Evolutionary conservation across 2,888 invertebrate species (phyloP), one percentile per base, ranked within the genome.

Genomic region (Drosophila meridiana): DNA sequence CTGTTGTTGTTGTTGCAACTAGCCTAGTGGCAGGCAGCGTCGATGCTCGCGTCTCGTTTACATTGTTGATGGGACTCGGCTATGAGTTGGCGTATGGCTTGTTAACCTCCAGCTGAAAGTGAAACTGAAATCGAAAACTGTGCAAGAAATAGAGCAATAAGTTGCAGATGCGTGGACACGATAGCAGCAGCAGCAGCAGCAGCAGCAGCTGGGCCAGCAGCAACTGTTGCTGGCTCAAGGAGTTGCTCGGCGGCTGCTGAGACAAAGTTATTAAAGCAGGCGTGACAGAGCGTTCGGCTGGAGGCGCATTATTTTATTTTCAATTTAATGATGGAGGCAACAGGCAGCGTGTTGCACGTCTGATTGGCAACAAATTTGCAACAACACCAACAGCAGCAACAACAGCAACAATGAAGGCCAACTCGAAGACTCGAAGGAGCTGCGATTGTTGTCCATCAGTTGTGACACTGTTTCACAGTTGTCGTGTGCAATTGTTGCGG

Each of bases 41-140:
- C 56, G 56, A 56, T 42, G 40, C 53, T 28, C 14, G 56, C 40
- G 48, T 38, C 80, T 85, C 77, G 80, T 88, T 88, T 80, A 83
- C 81, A 74, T 86, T 56, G 86, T 85, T 78, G 87, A 80, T 85
- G 80, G 53, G 58, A 69, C 86, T 76, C 75, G 81, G 81, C 70
- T 68, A 67, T 64, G 76, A 26, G 48, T 68, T 68, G 52, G 82
- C 79, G 56, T 42, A 28, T 7, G 56, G 42, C 56, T 56, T 56
- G 56, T 56, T 56, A 56, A 42, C 42, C 56, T 56, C 28, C 50
- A 47, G 62, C 84, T 69, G 90, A 87, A 87, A 87, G 90, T 89
- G 90, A 87, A 87, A 87, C 90, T 84, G 89, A 87, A 87, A 89
- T 89, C 88, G 90, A 87, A 87, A 87, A 78, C 78, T 78, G 69